phyloP scores from a whole-genome alignment of 1,140 invertebrate genomes.

The Drosophila simulans region DNA sequence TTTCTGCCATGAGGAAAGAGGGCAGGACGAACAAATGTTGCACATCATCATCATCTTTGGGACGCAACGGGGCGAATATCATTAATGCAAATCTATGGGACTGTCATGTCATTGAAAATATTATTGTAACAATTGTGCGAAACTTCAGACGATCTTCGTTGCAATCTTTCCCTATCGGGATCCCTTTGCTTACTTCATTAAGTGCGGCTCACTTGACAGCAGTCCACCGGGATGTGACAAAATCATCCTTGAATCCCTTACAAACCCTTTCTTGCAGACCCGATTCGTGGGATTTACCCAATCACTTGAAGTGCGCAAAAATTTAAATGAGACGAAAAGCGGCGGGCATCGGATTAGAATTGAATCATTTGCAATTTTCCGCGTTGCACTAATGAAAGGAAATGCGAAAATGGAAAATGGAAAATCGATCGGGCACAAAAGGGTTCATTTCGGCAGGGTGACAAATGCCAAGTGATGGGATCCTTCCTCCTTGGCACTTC shows the following conservation, averaged over 20 bases:
- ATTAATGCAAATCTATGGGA: constrained; percentile 79
- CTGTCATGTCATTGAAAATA: constrained; percentile 77
- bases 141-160: constrained; percentile 17
- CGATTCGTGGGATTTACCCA: constrained; percentile 43
- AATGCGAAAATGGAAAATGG: constrained; percentile 16
- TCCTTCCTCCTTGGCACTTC: constrained; percentile 6
- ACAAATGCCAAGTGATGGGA: constrained; percentile 36
- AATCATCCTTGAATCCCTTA: constrained; percentile 37
- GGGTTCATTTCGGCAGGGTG: constrained; percentile 25
- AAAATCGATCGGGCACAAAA: constrained; percentile 8
- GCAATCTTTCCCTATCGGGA: constrained; percentile 1
- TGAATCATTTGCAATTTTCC: constrained; percentile 79
- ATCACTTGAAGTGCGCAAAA: constrained; percentile 60
- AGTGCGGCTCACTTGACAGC: constrained; percentile 79
- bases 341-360: constrained; percentile 57
- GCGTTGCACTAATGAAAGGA: constrained; percentile 66
- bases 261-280: neutral
- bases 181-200: constrained; percentile 65
- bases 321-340: constrained; percentile 55
- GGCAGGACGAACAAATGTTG: constrained; percentile 57
- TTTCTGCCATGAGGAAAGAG: neutral
- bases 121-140: constrained; percentile 73
- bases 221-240: constrained; percentile 30
- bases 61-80: constrained; percentile 53
- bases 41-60: constrained; percentile 47